Evolutionary conservation across 1,140 invertebrate species (phyloP).

Genomic region (Eupristina koningsbergeri): DNA sequence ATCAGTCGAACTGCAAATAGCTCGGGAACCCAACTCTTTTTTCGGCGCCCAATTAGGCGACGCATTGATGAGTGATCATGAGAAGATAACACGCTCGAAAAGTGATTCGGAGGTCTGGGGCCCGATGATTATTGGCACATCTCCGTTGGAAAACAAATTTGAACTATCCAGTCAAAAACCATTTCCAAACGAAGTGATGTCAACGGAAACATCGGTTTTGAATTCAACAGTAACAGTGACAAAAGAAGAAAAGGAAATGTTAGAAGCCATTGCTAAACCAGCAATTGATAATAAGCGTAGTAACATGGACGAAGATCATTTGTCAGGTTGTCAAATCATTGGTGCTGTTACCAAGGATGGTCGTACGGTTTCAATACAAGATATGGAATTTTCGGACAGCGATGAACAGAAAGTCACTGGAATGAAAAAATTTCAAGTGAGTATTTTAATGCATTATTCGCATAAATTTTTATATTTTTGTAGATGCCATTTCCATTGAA

Average conservation of each 20-base stretch:
- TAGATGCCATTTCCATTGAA: neutral
- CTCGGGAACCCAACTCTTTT: slow-evolving; percentile 36
- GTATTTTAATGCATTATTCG: neutral
- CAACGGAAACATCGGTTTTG: neutral
- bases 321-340: slow-evolving; percentile 51
- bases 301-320: neutral
- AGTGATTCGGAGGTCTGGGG: slow-evolving; percentile 65
- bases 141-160: neutral
- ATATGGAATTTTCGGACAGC: slow-evolving; percentile 32
- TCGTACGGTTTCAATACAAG: slow-evolving; percentile 20
- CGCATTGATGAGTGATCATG: slow-evolving; percentile 56
- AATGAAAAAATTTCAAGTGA: slow-evolving; percentile 70
- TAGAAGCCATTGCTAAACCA: neutral
- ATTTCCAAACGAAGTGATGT: neutral
- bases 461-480: too few species aligned
- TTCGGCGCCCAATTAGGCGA: slow-evolving; percentile 57
- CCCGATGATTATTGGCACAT: neutral
- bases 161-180: neutral
- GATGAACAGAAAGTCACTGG: slow-evolving; percentile 63
- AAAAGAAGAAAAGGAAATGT: neutral
- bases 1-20: slow-evolving; percentile 62
- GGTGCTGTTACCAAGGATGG: slow-evolving; percentile 57
- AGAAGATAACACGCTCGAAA: slow-evolving; percentile 53
- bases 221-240: neutral
- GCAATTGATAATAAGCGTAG: neutral